Conservation (phyloP, 2,797 vertebrate species). For the Apogon hyalosoma region DNA sequence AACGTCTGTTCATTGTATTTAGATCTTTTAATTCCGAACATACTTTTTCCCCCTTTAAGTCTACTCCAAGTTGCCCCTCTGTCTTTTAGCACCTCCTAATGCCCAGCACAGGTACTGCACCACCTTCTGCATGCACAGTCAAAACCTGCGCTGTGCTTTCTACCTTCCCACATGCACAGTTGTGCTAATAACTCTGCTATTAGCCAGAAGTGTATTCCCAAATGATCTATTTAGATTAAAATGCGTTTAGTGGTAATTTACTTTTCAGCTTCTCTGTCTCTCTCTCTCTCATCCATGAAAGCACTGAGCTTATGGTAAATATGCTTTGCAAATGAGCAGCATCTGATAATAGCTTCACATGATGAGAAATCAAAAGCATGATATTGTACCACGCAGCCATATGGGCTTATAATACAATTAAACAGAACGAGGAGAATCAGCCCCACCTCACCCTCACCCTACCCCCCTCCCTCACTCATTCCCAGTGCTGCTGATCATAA, state of each 20-base stretch:
- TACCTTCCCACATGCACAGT: conserved; percentile 29
- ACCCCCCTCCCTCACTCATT: not conserved
- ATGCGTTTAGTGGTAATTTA: conserved; percentile 60
- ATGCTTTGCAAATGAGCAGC: conserved; percentile 59
- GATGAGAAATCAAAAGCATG: conserved; percentile 53
- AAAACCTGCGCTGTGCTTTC: conserved; percentile 6
- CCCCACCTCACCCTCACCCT: not conserved
- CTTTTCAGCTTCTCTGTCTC: conserved; percentile 24
- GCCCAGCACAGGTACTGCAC: conserved; percentile 62
- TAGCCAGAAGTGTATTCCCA: conserved; percentile 53
- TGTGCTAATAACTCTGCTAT: conserved; percentile 52
- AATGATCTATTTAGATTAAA: conserved; percentile 60
- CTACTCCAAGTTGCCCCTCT: conserved; percentile 46
- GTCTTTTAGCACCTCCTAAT: conserved; percentile 74
- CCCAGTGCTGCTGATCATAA: conserved; percentile 24
- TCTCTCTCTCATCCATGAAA: conserved; percentile 53
- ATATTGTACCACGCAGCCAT: conserved; percentile 43
- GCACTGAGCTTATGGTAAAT: conserved; percentile 52
- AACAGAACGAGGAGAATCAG: conserved; percentile 29
- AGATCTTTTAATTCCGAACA: not conserved
- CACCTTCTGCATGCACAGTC: conserved; percentile 16
- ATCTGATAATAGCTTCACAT: conserved; percentile 52
- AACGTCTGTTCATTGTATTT: not conserved
- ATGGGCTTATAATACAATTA: conserved; percentile 65
- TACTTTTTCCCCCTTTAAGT: not conserved